Percentiles rank a stretch among this genome's conserved stretches.
These are phyloP conservation scores for Anoplolepis gracilipes DNA, from an alignment of 1,140 invertebrate genomes.

Conservation along the genomic window DNA sequence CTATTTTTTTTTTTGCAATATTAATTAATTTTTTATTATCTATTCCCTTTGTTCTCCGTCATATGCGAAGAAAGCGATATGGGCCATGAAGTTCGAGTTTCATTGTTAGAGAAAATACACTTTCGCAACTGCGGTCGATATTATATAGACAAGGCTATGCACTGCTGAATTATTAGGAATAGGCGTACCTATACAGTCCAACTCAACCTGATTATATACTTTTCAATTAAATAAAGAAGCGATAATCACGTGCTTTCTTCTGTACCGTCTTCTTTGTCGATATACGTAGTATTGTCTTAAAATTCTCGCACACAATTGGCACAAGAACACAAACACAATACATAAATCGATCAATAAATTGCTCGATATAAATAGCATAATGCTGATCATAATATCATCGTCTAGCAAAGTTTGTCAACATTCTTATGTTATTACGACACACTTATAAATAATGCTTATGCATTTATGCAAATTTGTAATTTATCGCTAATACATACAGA, in stretches of 20 bases:
- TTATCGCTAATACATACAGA: background rate
- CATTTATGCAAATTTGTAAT: background rate
- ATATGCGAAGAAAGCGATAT: background rate
- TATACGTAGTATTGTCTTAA: background rate
- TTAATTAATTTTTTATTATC: constrained; percentile 9
- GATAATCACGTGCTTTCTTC: background rate
- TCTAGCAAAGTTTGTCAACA: background rate
- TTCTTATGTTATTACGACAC: background rate
- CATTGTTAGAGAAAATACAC: constrained; percentile 21
- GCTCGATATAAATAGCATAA: background rate
- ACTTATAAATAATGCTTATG: background rate
- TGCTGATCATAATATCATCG: background rate
- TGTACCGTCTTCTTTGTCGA: background rate
- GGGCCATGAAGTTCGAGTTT: constrained; percentile 41
- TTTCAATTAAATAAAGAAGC: constrained; percentile 34
- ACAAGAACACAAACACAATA: background rate
- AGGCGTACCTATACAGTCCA: background rate
- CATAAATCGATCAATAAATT: too few relatives aligned
- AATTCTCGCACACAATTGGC: background rate
- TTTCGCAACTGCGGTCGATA: constrained; percentile 50
- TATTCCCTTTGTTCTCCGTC: constrained; percentile 13
- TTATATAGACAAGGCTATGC: constrained; percentile 48
- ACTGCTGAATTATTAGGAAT: constrained; percentile 56
- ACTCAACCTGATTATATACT: constrained; percentile 25
- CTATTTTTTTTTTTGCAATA: background rate